These are phyloP conservation scores for Falco rusticolus DNA, from an alignment of 2,797 vertebrate species.

Conservation along the genomic window DNA sequence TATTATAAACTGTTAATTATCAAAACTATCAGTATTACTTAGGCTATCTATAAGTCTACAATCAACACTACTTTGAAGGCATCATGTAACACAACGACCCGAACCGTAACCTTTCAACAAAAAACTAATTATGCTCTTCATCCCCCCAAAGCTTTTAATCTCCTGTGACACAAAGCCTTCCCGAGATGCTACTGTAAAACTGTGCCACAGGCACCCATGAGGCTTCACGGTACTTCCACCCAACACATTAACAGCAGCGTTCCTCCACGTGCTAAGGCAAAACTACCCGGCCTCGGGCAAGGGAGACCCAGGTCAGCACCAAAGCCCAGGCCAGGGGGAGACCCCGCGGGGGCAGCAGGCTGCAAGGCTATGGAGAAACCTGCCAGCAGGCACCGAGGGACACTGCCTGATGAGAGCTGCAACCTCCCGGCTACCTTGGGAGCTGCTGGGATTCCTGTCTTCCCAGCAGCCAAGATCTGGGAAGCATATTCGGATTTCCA, in stretches of 20 bases:
- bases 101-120: not conserved
- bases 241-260: not conserved
- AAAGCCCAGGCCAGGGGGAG: not conserved
- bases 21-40: not conserved
- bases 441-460: not conserved
- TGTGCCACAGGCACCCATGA: rapidly evolving
- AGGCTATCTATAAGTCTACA: not conserved
- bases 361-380: rapidly evolving
- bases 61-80: not conserved
- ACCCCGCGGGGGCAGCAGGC: not conserved
- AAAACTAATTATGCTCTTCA: rapidly evolving
- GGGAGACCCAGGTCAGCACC: not conserved
- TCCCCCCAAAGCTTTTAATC: not conserved
- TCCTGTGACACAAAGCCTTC: not conserved
- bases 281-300: not conserved
- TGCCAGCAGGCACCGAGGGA: rapidly evolving
- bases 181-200: rapidly evolving
- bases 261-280: not conserved
- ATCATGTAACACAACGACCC: rapidly evolving
- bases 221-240: not conserved
- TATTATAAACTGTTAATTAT: not conserved
- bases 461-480: not conserved
- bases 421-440: not conserved
- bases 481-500: not conserved
- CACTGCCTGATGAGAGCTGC: not conserved